Base-by-base conservation (phyloP, 1,140 invertebrate species). In the Lysiphlebus fabarum region DNA sequence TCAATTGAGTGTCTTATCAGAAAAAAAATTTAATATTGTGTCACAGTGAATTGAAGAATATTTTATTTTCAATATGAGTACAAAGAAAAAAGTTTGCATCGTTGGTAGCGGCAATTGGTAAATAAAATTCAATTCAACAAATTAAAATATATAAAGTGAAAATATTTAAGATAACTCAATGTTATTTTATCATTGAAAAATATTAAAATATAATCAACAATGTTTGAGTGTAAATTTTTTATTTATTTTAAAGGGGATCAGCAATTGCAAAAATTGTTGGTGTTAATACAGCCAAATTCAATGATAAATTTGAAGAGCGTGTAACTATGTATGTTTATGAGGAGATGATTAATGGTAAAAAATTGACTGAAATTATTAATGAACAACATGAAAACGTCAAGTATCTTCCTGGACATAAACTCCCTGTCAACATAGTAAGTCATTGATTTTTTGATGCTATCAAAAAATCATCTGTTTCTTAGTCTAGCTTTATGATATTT, bases 301-400 rank as follows among this genome's bases (percentile, higher is more conserved):
- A 80, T 65, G 81, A 84, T 40, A 73, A 83, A 50, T 91, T 90
- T 68, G 82, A 86, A 54, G 77, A 82, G 51, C 73, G 73, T 37
- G 86, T 90, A 3, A 82, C 79, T 4, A 91, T 92, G 87, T 92
- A 87, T 70, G 89, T 91, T 10, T 90, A 84, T 70, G 89, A 91
- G 71, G 89, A 91, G 68, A 81, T 85, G 61, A 79, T 92, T 4
- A 79, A 90, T 71, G 87, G 86, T 5, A 76, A 82, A 63, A 92
- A 92, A 65, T 73, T 92, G 26, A 89, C 88, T 8, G 88, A 90
- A 68, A 89, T 91, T 56, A 92, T 92, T 65, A 92, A 92, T 73
- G 82, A 82, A 12, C 73, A 85, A 11, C 90, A 92, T 72, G 89
- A 90, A 69, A 92, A 92, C 73, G 82, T 90, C 9, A 92, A 92